Evolutionary conservation across 2,797 vertebrate genomes (phyloP).

Genomic region (Aeoliscus strigatus): DNA sequence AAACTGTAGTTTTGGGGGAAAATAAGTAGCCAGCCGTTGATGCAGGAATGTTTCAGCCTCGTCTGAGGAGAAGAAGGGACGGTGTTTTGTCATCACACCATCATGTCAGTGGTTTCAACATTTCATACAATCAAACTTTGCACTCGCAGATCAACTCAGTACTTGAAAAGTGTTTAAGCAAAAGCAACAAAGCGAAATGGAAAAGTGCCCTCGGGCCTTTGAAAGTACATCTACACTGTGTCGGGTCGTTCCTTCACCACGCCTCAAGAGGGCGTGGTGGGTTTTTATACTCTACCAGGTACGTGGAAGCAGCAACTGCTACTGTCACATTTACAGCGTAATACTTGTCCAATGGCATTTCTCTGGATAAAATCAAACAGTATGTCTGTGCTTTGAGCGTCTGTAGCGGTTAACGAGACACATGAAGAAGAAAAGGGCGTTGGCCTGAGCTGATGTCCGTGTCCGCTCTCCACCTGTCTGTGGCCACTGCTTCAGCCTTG

Average conservation of each 20-base stretch:
- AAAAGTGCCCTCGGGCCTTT: conserved; percentile 21
- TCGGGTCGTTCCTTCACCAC: conserved; percentile 27
- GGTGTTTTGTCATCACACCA: background rate
- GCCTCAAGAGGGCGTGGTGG: conserved; percentile 60
- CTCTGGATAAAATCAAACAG: conserved; percentile 18
- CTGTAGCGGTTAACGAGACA: conserved; percentile 37
- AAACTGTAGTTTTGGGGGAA: too few species aligned
- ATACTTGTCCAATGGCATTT: conserved; percentile 9
- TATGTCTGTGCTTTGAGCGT: conserved; percentile 31
- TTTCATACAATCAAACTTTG: conserved; percentile 35
- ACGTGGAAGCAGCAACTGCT: conserved; percentile 11
- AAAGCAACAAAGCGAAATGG: conserved; percentile 11
- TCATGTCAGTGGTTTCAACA: conserved; percentile 12
- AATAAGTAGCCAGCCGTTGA: too few species aligned
- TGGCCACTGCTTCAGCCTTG: conserved; percentile 2
- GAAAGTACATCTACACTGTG: conserved; percentile 26
- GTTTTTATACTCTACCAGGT: conserved; percentile 48
- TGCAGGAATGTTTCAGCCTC: too few species aligned
- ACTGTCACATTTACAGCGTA: conserved; percentile 19
- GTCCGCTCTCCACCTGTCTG: background rate
- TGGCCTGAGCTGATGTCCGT: background rate
- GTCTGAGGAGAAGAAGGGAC: conserved; percentile 40
- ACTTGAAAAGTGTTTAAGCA: conserved; percentile 12
- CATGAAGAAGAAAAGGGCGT: conserved; percentile 17
- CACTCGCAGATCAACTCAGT: conserved; percentile 27